Base-by-base conservation (phyloP, 2,113 vertebrate species). In the Megaceryle torquata region DNA sequence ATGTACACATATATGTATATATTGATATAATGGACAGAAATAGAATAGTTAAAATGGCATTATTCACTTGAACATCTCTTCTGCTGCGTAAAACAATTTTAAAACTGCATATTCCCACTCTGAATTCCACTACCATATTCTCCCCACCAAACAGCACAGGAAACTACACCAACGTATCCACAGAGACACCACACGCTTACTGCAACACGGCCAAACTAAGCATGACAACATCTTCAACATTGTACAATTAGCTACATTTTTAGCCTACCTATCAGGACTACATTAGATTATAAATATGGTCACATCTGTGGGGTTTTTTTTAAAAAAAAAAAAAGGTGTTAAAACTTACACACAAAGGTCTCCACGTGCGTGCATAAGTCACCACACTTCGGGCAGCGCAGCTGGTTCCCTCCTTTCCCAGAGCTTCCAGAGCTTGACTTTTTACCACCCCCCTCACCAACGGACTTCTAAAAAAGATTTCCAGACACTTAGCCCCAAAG, bases 281-380 rank as follows among this genome's bases (percentile, higher is more conserved):
- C 0, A 3, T 33, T 20, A 72, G 48, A 18, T 28, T n/a, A 64
- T 37, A 74, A 33, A 64, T 21, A 56, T 0, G 50, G 17, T 51
- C 22, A 39, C 48, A 35, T 33, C 29, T 56, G 17, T 31, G 9
- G n/a, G n/a, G n/a, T n/a, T n/a, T 10, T 46, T 75, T 13, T n/a
- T 11, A 17, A 24, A 50, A 51, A 25, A 10, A 53, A 29, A 26
- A 24, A 31, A 59, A 70, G 54, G 7, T 18, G 72, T 64, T 12
- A 46, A 79, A 88, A 99, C 99, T 99, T 97, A 99, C 99, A 99
- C 65, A 99, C 99, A 91, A 99, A 99, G 18, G 99, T 99, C 97
- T 99, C 99, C 92, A 99, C 99, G 1, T 99, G 99, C 48, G 99
- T 99, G 96, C 99, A 99, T 59, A 99, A 97, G 93, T 99, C 99